These are phyloP conservation scores for Jordanella pulchra DNA, from an alignment of 2,797 vertebrate species.

Conservation along the genomic window DNA sequence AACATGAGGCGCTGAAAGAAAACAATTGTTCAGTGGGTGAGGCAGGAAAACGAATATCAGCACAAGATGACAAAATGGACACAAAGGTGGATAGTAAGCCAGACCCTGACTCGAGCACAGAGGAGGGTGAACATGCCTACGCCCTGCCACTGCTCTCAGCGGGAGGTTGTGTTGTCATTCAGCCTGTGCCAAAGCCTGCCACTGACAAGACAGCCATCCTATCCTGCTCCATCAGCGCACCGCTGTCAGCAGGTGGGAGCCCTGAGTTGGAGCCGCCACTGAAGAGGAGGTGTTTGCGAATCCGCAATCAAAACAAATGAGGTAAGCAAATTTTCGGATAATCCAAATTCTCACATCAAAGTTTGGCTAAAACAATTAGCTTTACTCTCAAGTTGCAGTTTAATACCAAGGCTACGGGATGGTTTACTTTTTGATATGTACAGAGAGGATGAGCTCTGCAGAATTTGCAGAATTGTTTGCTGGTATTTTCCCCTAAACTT, in stretches of 20 bases:
- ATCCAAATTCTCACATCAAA: not conserved
- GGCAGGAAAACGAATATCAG: conserved; percentile 82
- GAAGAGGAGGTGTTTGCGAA: conserved; percentile 99
- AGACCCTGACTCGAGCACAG: conserved; percentile 86
- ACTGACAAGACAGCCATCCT: conserved; percentile 90
- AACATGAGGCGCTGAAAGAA: conserved; percentile 95
- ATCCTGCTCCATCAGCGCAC: conserved; percentile 91
- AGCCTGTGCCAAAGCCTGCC: conserved; percentile 97
- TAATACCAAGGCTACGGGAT: not conserved
- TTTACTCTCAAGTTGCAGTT: not conserved
- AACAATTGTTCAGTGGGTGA: conserved; percentile 91
- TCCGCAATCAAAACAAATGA: conserved; percentile 99
- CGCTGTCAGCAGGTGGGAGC: conserved; percentile 88
- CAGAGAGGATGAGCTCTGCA: not conserved
- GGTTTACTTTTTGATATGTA: not conserved
- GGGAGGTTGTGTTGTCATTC: conserved; percentile 92
- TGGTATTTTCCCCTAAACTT: not conserved
- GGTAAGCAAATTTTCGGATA: conserved; percentile 50
- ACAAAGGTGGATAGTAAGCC: conserved; percentile 86
- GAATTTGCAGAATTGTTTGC: not conserved
- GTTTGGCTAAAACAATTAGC: not conserved
- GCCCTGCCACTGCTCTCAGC: conserved; percentile 92
- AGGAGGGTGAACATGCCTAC: conserved; percentile 92
- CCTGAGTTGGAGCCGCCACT: conserved; percentile 95
- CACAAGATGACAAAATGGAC: conserved; percentile 82